Base-by-base conservation (phyloP, 2,888 invertebrate genomes). In the Temnothorax unifasciatus region DNA sequence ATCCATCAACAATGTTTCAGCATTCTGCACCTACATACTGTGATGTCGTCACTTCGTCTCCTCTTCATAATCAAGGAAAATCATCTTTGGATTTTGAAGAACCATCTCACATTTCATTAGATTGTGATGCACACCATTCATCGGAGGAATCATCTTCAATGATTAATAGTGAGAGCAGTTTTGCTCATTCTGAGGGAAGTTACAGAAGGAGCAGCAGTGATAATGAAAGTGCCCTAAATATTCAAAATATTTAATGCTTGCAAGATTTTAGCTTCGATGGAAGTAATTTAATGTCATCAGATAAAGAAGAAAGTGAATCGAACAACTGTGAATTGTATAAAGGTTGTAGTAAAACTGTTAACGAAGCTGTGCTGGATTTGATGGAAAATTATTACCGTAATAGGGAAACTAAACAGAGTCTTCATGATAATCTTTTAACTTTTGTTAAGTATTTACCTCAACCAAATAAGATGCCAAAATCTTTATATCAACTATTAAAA, bases 81-180 rank as follows among this genome's bases (percentile, higher is more conserved):
- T 52, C n/a, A 52, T 52, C n/a, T n/a, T 52, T 52, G 8, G 8
- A 52, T 52, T 52, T 52, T 52, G n/a, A 52, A 52, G n/a, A 52
- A 52, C 52, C 52, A 52, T n/a, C n/a, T 52, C 52, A 52, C 52
- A 52, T 52, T 52, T 52, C 52, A n/a, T n/a, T n/a, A 52, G 52
- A 52, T 52, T 52, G n/a, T 52, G 25, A 25, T 25, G 52, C n/a
- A 3, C 9, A 52, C 52, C 52, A 52, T 52, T 52, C n/a, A 52
- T 52, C 52, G 52, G 52, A 52, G 1, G 52, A 52, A 52, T 52
- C 52, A n/a, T 52, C n/a, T 52, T 52, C 3, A 52, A 52, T 52
- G n/a, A 52, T 52, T 52, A n/a, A 52, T 52, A 52, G 52, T n/a
- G 52, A 52, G 52, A 52, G 52, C n/a, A 52, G 52, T 52, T 52